Conservation (phyloP, 2,113 vertebrate species). For the Sorex araneus region DNA sequence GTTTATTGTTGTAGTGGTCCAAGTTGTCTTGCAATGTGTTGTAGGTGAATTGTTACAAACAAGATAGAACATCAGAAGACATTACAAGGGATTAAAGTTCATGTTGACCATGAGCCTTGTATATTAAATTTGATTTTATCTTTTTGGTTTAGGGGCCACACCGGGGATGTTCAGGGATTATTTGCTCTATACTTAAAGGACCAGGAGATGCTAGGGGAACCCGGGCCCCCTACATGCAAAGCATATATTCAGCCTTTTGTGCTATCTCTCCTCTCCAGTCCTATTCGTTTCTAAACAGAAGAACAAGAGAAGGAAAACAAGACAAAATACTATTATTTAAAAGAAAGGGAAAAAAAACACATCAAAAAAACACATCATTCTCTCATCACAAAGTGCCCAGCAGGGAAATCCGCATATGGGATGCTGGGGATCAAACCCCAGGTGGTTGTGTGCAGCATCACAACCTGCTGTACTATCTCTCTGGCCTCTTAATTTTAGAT, state of each 20-base stretch:
- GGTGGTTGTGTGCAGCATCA: too few relatives aligned
- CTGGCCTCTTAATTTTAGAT: constrained; percentile 75
- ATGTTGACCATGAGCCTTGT: too few relatives aligned
- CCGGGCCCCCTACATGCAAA: too few relatives aligned
- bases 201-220: too few relatives aligned
- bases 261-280: too few relatives aligned
- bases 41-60: constrained; percentile 58
- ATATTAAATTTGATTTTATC: too few relatives aligned
- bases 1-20: constrained; percentile 23
- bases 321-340: constrained; percentile 72
- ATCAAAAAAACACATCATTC: constrained; percentile 27
- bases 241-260: too few relatives aligned
- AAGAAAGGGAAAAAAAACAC: not conserved
- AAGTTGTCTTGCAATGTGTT: constrained; percentile 28
- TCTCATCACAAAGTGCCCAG: constrained; percentile 67
- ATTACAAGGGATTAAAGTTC: not conserved
- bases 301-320: constrained; percentile 69
- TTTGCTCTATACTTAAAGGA: too few relatives aligned
- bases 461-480: too few relatives aligned
- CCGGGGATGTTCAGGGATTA: too few relatives aligned
- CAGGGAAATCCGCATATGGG: constrained; percentile 49
- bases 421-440: too few relatives aligned
- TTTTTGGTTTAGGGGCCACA: too few relatives aligned
- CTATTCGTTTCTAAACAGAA: constrained; percentile 70
- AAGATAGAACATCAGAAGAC: constrained; percentile 53